Evolutionary conservation across 1,140 invertebrate genomes (phyloP).

Genomic region (Mactra quadrangularis): DNA sequence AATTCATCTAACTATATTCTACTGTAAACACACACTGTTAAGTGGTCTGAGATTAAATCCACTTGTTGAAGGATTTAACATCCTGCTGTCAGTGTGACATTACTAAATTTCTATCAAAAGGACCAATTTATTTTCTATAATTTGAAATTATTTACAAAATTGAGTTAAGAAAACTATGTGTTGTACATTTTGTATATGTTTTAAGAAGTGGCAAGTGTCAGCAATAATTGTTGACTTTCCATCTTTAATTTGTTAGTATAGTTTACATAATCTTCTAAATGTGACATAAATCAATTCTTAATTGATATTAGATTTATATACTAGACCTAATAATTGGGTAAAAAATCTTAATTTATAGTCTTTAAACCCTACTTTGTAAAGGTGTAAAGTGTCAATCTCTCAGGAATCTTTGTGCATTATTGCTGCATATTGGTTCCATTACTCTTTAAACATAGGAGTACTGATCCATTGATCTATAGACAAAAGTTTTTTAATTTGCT

Average conservation of each 20-base stretch:
- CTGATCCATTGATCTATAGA: too few relatives aligned
- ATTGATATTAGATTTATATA: too few relatives aligned
- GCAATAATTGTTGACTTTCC: neutral
- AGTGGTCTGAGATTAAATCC: neutral
- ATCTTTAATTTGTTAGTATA: neutral
- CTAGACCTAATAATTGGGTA: too few relatives aligned
- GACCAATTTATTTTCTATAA: neutral
- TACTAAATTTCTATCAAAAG: conserved; percentile 1
- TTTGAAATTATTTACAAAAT: neutral
- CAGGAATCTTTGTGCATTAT: too few relatives aligned
- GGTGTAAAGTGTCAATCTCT: too few relatives aligned
- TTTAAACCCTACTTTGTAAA: too few relatives aligned
- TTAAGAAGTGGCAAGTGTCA: conserved; percentile 22
- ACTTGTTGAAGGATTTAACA: conserved; percentile 11
- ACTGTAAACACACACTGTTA: conserved; percentile 3
- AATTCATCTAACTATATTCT: neutral
- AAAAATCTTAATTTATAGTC: too few relatives aligned
- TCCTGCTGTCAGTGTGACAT: conserved; percentile 26
- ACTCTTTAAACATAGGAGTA: too few relatives aligned
- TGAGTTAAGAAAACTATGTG: neutral
- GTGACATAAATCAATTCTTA: too few relatives aligned
- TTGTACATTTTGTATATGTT: neutral
- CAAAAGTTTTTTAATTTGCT: too few relatives aligned
- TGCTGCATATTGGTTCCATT: too few relatives aligned
- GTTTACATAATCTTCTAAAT: too few relatives aligned